Base-by-base conservation (phyloP, 2,888 invertebrate species). In the Loripinus fragilis region DNA sequence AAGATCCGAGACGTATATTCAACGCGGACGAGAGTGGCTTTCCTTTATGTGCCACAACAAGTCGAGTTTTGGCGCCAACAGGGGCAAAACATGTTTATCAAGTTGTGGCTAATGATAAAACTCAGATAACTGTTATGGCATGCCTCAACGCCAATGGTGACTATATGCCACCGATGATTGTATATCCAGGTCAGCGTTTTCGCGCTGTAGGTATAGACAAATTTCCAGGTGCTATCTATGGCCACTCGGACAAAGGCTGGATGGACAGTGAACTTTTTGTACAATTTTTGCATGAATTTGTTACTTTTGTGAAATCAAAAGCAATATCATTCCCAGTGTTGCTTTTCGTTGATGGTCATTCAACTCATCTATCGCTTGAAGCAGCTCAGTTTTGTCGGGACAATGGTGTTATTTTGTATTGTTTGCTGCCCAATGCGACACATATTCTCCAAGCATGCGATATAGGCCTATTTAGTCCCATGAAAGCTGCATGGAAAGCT, bases 101-200 rank as follows among this genome's bases (percentile, higher is more conserved):
- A 60, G 45, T 80, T 10, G 67, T 45, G 0, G 55, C 71, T 0
- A 64, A 23, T 41, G 73, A 41, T 0, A 82, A 85, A 64, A 42
- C 66, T 0, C 85, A 82, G 45, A 71, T 80, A n/a, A 82, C 80
- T 20, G 75, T 80, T 0, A 65, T 82, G 66, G 80, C 75, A n/a
- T 35, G 50, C 15, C 69, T 78, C 25, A 82, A 68, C 69, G 81
- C 76, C 2, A 45, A 67, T 35, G 78, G 81, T 1, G 50, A 85
- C 17, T 78, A 75, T 52, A 20, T 73, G 3, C 74, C 69, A 1
- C 79, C 74, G 3, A 20, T 85, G 48, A 79, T 83, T 38, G 10
- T 79, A 15, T 74, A 67, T 68, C 81, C 85, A 17, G 83, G 79
- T n/a, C 55, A 80, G 20, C 60, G 76, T 23, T 66, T 83, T 5